Base-by-base conservation (phyloP, 2,888 invertebrate genomes). In the Scrobipalpa costella region DNA sequence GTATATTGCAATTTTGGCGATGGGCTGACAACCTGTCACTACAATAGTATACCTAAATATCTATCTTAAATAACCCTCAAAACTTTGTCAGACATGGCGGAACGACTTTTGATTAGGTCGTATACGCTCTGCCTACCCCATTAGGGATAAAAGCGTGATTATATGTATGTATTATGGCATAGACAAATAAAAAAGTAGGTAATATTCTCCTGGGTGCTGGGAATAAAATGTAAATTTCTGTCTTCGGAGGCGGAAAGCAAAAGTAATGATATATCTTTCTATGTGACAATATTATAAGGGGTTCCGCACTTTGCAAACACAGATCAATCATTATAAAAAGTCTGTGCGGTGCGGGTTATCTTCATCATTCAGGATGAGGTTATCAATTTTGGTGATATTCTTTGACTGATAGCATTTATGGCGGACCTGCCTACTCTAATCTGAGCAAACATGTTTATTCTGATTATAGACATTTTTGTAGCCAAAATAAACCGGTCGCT, bases 401-500 rank as follows among this genome's bases (percentile, higher is more conserved):
- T 44, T 44, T 44, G 44, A 44, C 44, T 44, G 44, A 44, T 15
- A 44, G 44, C 44, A 15, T 44, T 44, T 44, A 44, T 15, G 15
- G 15, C 44, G n/a, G n/a, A 44, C 44, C 15, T 44, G 44, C 15
- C 15, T 44, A 13, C 13, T 40, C 2, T 40, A 50, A 13, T 52
- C 1, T 52, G 27, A 13, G 21, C 19, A 11, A 49, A 49, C 19
- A 19, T 9, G 21, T 27, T 13, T 21, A 52, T 11, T 49, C 21
- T 11, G 50, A 52, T 13, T 52, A 13, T 21, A 21, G 21, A 52
- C 50, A 34, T 27, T n/a, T 85, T 72, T 71, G 83, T 81, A 78
- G 83, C 82, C 84, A 83, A 85, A 89, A 87, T 88, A 81, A 85
- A 84, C 79, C 75, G 69, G 78, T 79, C 74, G 83, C 77, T 81